Evolutionary conservation across 2,888 invertebrate genomes (phyloP).

Genomic region (Fragum fragum): DNA sequence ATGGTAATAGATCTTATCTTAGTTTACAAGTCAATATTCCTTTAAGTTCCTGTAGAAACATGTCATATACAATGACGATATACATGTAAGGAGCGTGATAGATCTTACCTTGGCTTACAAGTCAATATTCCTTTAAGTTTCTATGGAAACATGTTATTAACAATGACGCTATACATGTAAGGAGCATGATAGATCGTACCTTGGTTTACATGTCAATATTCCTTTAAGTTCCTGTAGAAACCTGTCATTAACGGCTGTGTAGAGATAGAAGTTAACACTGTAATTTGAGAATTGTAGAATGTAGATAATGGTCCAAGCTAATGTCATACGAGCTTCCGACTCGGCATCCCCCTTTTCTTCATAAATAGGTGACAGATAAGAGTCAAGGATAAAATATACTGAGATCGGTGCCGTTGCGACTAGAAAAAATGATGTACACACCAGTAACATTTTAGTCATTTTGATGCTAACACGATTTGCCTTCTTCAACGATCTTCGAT

Average conservation of each 20-base stretch:
- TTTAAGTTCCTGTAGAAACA: conserved; percentile 60
- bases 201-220: conserved; percentile 46
- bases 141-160: too few relatives aligned
- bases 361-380: conserved; percentile 57
- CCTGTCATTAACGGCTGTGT: conserved; percentile 66
- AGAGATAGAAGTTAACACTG: conserved; percentile 72
- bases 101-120: too few relatives aligned
- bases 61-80: too few relatives aligned
- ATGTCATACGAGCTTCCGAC: conserved; percentile 49
- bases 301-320: conserved; percentile 64
- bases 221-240: conserved; percentile 61
- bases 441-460: conserved; percentile 71
- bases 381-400: conserved; percentile 70
- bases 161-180: too few relatives aligned
- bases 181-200: conserved; percentile 44
- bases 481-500: conserved; percentile 18
- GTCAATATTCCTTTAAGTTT: conserved; percentile 52
- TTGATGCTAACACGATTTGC: conserved; percentile 57
- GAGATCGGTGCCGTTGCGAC: conserved; percentile 69
- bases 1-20: too few relatives aligned
- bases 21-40: conserved; percentile 41
- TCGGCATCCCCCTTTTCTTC: conserved; percentile 1
- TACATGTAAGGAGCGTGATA: too few relatives aligned
- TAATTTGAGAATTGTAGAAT: conserved; percentile 70
- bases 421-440: conserved; percentile 68